Evolutionary conservation across 2,797 vertebrate genomes (phyloP).

Genomic region (Lepidocolaptes lacrymiger): DNA sequence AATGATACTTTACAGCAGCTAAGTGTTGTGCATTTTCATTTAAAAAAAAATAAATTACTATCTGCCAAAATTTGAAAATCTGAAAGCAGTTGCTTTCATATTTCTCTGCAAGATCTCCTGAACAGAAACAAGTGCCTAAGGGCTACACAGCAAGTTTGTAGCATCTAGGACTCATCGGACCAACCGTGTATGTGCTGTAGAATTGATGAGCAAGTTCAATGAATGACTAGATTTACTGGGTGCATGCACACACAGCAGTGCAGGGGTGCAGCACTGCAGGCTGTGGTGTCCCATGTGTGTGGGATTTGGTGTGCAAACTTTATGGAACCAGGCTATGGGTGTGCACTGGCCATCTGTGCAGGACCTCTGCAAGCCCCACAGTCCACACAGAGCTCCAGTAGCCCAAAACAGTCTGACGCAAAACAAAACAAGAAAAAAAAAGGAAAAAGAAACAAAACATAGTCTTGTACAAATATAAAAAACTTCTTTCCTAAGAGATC

Average conservation of each 20-base stretch:
- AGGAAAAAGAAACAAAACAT: not conserved
- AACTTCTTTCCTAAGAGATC: not conserved
- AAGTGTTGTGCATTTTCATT: not conserved
- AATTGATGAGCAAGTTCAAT: not conserved
- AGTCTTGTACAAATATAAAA: not conserved
- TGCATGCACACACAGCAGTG: not conserved
- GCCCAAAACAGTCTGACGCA: not conserved
- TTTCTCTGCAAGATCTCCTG: not conserved
- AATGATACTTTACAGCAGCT: not conserved
- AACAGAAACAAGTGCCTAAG: not conserved
- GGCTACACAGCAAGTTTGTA: not conserved
- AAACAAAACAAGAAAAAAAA: not conserved
- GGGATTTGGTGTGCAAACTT: not conserved
- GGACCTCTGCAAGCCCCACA: not conserved
- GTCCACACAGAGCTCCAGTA: not conserved
- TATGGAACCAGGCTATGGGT: not conserved
- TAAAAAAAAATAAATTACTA: not conserved
- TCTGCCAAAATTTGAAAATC: not conserved
- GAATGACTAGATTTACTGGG: not conserved
- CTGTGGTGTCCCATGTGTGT: rapidly evolving
- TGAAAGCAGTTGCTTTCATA: not conserved
- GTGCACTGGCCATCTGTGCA: rapidly evolving
- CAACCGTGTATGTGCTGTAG: rapidly evolving
- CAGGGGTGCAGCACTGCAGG: not conserved
- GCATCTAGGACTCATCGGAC: not conserved